Evolutionary conservation across 1,140 invertebrate genomes (phyloP).

Genomic region (Atopsyche davidsoni): DNA sequence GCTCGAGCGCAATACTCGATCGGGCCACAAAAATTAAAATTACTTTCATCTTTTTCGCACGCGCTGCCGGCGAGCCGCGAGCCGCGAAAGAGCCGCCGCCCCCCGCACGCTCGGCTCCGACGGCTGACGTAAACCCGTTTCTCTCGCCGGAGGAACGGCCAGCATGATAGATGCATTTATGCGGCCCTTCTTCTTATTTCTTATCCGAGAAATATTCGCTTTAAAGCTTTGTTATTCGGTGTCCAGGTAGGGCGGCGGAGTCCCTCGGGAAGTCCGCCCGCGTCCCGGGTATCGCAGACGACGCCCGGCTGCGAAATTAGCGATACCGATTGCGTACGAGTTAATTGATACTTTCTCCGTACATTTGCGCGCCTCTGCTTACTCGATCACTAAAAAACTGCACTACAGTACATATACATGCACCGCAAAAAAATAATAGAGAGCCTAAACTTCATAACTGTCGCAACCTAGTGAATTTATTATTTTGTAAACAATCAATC

Average conservation of each 20-base stretch:
- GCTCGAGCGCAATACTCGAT: background rate
- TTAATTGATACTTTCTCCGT: too few relatives aligned
- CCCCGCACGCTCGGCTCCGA: constrained; percentile 18
- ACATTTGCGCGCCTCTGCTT: too few relatives aligned
- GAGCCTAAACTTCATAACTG: too few relatives aligned
- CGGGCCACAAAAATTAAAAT: background rate
- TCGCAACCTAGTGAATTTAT: too few relatives aligned
- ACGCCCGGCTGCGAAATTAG: background rate
- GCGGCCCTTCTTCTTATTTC: constrained; percentile 26
- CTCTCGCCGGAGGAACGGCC: constrained; percentile 25
- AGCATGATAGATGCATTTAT: constrained; percentile 31
- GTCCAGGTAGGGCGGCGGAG: constrained; percentile 20
- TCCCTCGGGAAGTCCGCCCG: too few relatives aligned
- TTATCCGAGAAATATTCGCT: constrained; percentile 29
- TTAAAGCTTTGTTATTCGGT: constrained; percentile 25
- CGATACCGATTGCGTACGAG: too few relatives aligned
- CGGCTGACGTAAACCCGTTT: constrained; percentile 29
- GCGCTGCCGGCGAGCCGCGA: constrained; percentile 5
- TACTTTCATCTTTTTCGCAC: constrained; percentile 21
- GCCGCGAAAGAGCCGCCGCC: constrained; percentile 1
- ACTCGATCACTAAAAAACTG: too few relatives aligned
- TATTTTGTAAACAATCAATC: too few relatives aligned
- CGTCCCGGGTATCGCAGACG: too few relatives aligned
- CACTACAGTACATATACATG: too few relatives aligned
- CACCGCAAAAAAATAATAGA: too few relatives aligned